A percentile compares a stretch with the other conserved stretches of the same genome.
These are phyloP conservation scores for Xiphydria camelus DNA, from an alignment of 2,888 invertebrate genomes.

Conservation along the genomic window DNA sequence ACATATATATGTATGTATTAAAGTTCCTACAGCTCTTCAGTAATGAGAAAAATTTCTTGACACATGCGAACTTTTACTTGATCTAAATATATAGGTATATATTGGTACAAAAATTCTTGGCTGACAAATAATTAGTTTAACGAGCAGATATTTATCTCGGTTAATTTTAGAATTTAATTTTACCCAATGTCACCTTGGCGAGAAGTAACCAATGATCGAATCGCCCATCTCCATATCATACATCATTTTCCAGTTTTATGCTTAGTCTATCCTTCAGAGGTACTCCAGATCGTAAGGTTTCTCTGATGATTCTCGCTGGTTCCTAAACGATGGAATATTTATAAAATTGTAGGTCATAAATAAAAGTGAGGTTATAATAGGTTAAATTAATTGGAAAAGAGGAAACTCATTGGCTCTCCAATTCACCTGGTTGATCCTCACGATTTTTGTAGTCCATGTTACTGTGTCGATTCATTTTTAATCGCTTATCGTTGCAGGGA, in stretches of 20 bases:
- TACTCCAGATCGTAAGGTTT: slow-evolving; percentile 76
- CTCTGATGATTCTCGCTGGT: slow-evolving; percentile 73
- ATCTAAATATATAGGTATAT: too few relatives aligned
- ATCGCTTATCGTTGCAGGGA: too few relatives aligned
- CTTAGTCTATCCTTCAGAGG: slow-evolving; percentile 80
- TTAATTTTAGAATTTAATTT: too few relatives aligned
- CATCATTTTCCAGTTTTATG: slow-evolving; percentile 85
- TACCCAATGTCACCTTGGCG: slow-evolving; percentile 77
- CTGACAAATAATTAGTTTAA: too few relatives aligned
- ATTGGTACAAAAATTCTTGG: too few relatives aligned
- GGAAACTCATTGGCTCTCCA: slow-evolving; percentile 83
- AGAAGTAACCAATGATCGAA: slow-evolving; percentile 87
- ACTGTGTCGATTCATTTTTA: slow-evolving; percentile 47
- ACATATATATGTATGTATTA: too few relatives aligned
- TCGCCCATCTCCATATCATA: slow-evolving; percentile 85
- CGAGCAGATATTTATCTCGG: too few relatives aligned
- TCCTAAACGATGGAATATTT: slow-evolving; percentile 59
- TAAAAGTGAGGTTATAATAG: slow-evolving; percentile 28
- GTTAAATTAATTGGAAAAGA: slow-evolving; percentile 78
- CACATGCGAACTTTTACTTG: too few relatives aligned
- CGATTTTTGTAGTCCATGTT: slow-evolving; percentile 42
- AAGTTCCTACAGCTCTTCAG: too few relatives aligned
- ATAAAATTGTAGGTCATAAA: slow-evolving; percentile 1
- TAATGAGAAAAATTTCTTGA: too few relatives aligned
- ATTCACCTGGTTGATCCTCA: slow-evolving; percentile 64